A percentile compares a stretch with the other conserved stretches of the same genome.
Conservation (phyloP, 2,888 invertebrate genomes). For the Hypena proboscidalis region DNA sequence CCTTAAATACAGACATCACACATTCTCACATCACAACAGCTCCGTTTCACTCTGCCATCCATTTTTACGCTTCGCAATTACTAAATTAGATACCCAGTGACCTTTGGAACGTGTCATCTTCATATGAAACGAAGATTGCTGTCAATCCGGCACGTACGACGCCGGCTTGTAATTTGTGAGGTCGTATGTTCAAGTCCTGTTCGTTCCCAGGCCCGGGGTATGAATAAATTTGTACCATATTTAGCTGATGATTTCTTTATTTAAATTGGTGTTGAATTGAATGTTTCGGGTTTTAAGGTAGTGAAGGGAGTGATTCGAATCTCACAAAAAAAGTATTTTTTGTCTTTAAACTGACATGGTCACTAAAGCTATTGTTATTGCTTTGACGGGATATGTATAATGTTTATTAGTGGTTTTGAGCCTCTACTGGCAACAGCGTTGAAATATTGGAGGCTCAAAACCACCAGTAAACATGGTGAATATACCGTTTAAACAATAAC, state of each 20-base stretch:
- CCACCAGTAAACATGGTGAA: too few species aligned
- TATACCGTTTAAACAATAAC: too few species aligned
- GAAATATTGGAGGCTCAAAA: too few species aligned
- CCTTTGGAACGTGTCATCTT: constrained; percentile 50
- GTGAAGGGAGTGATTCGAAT: too few species aligned
- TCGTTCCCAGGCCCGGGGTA: constrained; percentile 52
- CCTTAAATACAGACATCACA: constrained; percentile 11
- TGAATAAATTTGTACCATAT: constrained; percentile 33
- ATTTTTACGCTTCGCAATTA: constrained; percentile 39
- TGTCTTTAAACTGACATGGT: too few species aligned
- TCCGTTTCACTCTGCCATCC: constrained; percentile 23
- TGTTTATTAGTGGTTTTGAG: too few species aligned
- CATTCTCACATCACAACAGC: constrained; percentile 22
- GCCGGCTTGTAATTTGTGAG: constrained; percentile 69
- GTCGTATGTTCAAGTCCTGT: constrained; percentile 53
- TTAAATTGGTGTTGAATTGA: constrained; percentile 23
- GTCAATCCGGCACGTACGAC: constrained; percentile 60
- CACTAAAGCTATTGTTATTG: too few species aligned
- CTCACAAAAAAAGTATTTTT: too few species aligned
- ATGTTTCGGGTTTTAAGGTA: background rate
- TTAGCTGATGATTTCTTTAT: constrained; percentile 48
- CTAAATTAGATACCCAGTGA: constrained; percentile 53
- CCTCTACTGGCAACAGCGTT: too few species aligned
- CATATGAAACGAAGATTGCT: constrained; percentile 47
- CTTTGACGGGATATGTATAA: too few species aligned